Conservation (phyloP, 2,888 invertebrate genomes). For the Apeira syringaria region DNA sequence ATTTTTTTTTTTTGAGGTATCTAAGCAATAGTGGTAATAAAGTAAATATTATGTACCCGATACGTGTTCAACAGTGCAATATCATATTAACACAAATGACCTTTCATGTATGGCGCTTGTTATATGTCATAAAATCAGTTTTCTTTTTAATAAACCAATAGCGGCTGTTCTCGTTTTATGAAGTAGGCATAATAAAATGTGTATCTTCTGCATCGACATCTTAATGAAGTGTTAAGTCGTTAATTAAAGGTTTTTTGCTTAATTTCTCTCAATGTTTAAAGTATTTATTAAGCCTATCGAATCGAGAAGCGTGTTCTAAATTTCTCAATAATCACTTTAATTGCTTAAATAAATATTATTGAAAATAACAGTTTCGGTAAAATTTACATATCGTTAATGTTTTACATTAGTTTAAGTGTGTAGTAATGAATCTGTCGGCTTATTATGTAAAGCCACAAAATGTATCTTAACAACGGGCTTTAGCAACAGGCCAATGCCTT, state of each 20-base stretch:
- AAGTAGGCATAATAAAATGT: conserved; percentile 29
- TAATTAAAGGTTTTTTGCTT: conserved; percentile 33
- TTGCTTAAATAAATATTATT: conserved; percentile 24
- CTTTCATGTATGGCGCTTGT: conserved; percentile 29
- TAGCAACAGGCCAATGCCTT: too few relatives aligned
- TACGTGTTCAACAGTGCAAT: conserved; percentile 14
- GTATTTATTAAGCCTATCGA: conserved; percentile 29
- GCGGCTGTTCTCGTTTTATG: conserved; percentile 27
- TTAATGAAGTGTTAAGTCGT: conserved; percentile 35
- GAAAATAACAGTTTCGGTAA: too few relatives aligned
- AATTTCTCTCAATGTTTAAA: conserved; percentile 25
- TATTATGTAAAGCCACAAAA: too few relatives aligned
- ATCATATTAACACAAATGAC: conserved; percentile 18
- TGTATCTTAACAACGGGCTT: too few relatives aligned
- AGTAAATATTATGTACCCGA: too few relatives aligned
- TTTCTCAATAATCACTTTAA: conserved; percentile 15
- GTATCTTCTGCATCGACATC: conserved; percentile 31
- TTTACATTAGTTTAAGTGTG: too few relatives aligned
- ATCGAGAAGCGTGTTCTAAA: conserved; percentile 21
- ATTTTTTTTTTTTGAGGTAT: too few relatives aligned
- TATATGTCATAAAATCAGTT: conserved; percentile 33
- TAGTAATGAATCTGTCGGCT: too few relatives aligned
- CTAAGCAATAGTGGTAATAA: too few relatives aligned
- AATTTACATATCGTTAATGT: too few relatives aligned
- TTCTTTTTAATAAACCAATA: conserved; percentile 34